A percentile compares a stretch with the other conserved stretches of the same genome.
phyloP scores from a whole-genome alignment of 1,140 invertebrate genomes.

The Drosophila fuyamai region DNA sequence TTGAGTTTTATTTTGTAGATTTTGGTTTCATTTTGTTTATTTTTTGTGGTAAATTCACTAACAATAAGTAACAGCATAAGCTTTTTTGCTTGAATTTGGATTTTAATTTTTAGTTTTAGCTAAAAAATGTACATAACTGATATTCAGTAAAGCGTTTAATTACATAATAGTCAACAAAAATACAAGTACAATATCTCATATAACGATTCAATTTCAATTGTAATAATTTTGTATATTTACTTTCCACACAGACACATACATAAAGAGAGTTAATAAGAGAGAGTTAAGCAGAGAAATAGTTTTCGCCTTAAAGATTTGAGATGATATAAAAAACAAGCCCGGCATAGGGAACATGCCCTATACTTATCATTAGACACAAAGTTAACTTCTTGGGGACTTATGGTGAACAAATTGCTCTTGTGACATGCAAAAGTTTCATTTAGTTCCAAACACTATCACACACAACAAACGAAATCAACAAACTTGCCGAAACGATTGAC shows the following conservation, averaged over 20 bases:
- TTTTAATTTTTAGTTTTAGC: conserved; percentile 46
- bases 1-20: conserved; percentile 42
- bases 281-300: conserved; percentile 56
- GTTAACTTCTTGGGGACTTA: conserved; percentile 26
- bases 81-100: conserved; percentile 48
- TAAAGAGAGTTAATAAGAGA: conserved; percentile 45
- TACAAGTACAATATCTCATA: conserved; percentile 66
- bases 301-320: conserved; percentile 7
- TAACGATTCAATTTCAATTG: conserved; percentile 58
- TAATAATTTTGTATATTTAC: conserved; percentile 47
- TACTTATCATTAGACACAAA: conserved; percentile 64
- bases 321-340: conserved; percentile 24
- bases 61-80: conserved; percentile 76
- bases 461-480: conserved; percentile 78
- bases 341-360: conserved; percentile 8
- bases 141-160: conserved; percentile 78
- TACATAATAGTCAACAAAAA: conserved; percentile 83
- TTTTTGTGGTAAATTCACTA: conserved; percentile 65
- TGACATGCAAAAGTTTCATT: conserved; percentile 52
- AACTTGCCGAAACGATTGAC: conserved; percentile 62
- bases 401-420: conserved; percentile 59
- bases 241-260: conserved; percentile 57
- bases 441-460: conserved; percentile 64
- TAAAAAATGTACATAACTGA: conserved; percentile 78
- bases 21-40: conserved; percentile 19